Percentiles rank a stretch among this genome's conserved stretches.
Evolutionary conservation across 2,797 vertebrate genomes (phyloP).

Genomic region (Spondyliosoma cantharus): DNA sequence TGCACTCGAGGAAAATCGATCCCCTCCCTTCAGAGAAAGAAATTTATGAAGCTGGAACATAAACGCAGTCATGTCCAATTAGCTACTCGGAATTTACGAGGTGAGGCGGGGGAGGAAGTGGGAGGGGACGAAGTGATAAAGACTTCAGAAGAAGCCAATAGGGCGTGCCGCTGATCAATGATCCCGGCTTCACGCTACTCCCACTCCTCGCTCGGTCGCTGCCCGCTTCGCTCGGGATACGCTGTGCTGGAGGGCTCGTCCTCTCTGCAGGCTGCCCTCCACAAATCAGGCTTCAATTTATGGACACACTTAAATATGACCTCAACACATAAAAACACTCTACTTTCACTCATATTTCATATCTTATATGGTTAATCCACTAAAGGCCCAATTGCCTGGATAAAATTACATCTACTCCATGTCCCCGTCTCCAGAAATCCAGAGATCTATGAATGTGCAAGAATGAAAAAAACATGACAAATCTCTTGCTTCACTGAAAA

Average conservation of each 20-base stretch:
- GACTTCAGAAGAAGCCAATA: constrained; percentile 79
- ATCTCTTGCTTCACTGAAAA: background rate
- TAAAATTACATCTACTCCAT: background rate
- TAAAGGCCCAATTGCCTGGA: background rate
- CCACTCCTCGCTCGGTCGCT: constrained; percentile 50
- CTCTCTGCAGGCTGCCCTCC: constrained; percentile 3
- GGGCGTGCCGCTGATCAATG: constrained; percentile 80
- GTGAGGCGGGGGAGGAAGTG: constrained; percentile 70
- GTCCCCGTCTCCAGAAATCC: background rate
- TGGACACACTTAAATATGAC: constrained; percentile 13
- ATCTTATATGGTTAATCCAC: background rate
- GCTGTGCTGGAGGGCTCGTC: background rate
- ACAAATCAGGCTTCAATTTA: constrained; percentile 23
- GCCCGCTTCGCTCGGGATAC: constrained; percentile 1
- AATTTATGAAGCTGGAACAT: constrained; percentile 86
- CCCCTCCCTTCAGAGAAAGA: constrained; percentile 80
- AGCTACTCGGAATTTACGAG: constrained; percentile 82
- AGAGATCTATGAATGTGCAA: background rate
- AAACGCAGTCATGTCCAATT: constrained; percentile 86
- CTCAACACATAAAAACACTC: constrained; percentile 12
- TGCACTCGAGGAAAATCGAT: constrained; percentile 83
- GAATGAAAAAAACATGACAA: background rate
- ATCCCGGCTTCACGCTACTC: constrained; percentile 55
- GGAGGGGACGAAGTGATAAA: constrained; percentile 78
- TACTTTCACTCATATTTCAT: constrained; percentile 3